These are phyloP conservation scores for Malacoctenus gilli DNA, from an alignment of 2,797 vertebrate genomes.

Conservation along the genomic window DNA sequence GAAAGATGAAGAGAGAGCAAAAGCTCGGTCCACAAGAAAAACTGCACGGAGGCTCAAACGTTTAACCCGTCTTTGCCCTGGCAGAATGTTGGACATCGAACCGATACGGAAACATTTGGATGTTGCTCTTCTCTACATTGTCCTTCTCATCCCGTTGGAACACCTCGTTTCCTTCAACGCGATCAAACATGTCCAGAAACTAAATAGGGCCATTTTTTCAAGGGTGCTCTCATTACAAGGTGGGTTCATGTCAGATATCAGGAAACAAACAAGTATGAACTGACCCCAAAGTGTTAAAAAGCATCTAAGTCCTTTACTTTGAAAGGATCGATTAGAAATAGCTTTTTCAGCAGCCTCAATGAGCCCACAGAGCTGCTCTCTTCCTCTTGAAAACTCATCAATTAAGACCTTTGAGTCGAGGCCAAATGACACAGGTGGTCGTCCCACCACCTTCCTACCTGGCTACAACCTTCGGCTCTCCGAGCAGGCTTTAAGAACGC, in stretches of 20 bases:
- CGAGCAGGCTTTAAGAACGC: not conserved
- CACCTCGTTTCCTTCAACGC: not conserved
- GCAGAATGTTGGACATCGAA: constrained; percentile 3
- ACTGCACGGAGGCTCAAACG: constrained; percentile 27
- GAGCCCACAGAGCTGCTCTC: not conserved
- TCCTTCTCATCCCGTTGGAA: not conserved
- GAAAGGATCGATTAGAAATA: too few relatives aligned
- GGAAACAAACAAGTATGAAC: too few relatives aligned
- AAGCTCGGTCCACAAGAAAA: constrained; percentile 19
- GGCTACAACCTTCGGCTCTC: constrained; percentile 16
- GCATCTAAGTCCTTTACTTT: too few relatives aligned
- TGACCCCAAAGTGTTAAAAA: too few relatives aligned
- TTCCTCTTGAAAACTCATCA: not conserved
- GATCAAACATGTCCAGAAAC: too few relatives aligned
- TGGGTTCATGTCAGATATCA: too few relatives aligned
- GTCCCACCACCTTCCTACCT: not conserved
- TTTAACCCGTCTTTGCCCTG: constrained; percentile 30
- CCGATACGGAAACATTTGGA: not conserved
- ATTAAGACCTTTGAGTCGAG: not conserved
- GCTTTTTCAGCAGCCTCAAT: too few relatives aligned
- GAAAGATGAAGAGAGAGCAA: constrained; percentile 11
- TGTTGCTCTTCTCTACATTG: not conserved
- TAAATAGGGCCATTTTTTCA: too few relatives aligned
- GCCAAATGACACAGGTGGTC: constrained; percentile 17
- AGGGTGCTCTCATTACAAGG: too few relatives aligned